Conservation (phyloP, 2,888 invertebrate species). For the Apodemia zela region DNA sequence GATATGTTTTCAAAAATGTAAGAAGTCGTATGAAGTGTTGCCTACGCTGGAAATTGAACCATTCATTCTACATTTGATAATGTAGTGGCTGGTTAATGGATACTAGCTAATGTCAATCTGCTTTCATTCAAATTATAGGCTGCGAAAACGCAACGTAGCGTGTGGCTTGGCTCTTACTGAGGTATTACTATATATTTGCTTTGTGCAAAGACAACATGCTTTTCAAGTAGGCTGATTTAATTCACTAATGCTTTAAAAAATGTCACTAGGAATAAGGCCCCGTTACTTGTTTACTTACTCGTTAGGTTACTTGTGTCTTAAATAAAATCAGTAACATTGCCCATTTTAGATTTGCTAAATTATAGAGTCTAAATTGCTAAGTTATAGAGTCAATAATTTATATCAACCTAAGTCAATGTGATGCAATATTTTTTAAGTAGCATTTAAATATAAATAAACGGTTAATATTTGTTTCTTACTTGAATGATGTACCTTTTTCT, state of each 20-base stretch:
- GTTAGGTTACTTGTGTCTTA: conserved; percentile 2
- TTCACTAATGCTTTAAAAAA: conserved; percentile 17
- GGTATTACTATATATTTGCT: conserved; percentile 29
- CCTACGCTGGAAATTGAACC: too few relatives aligned
- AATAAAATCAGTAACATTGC: neutral
- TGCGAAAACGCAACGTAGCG: neutral
- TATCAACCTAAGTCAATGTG: neutral
- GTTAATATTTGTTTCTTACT: too few relatives aligned
- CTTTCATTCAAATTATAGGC: neutral
- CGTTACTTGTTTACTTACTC: conserved; percentile 13
- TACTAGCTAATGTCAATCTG: too few relatives aligned
- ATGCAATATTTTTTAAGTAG: too few relatives aligned
- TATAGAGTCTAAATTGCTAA: neutral
- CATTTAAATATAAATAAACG: too few relatives aligned
- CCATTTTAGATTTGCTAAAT: neutral
- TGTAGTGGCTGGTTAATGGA: too few relatives aligned
- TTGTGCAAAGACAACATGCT: conserved; percentile 30
- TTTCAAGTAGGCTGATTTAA: conserved; percentile 20
- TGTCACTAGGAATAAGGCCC: conserved; percentile 14
- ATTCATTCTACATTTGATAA: too few relatives aligned
- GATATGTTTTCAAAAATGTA: too few relatives aligned
- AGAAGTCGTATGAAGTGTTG: too few relatives aligned
- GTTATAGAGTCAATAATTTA: neutral
- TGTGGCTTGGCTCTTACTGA: conserved; percentile 18
- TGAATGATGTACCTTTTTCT: too few relatives aligned